These are phyloP conservation scores for Pitangus sulphuratus DNA, from an alignment of 2,797 vertebrate species.

Conservation along the genomic window DNA sequence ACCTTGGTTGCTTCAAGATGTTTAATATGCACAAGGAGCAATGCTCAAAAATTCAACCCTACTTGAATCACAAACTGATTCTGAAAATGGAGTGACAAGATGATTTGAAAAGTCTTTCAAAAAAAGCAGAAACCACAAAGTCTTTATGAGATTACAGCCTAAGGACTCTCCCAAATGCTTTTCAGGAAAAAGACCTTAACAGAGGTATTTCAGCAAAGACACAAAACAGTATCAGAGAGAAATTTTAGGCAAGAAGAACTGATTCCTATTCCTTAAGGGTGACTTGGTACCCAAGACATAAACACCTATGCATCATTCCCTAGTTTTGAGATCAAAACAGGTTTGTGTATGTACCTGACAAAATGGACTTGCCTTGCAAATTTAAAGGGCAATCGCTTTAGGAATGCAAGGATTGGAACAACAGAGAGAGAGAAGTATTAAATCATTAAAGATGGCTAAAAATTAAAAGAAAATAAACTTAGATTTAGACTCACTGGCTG, in stretches of 20 bases:
- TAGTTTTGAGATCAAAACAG: neutral
- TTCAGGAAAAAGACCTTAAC: neutral
- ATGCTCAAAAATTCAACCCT: neutral
- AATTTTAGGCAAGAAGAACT: neutral
- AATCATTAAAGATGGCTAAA: neutral
- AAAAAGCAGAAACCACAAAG: neutral
- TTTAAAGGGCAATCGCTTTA: neutral
- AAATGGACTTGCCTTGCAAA: neutral
- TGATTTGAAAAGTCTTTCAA: neutral
- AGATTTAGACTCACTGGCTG: too few relatives aligned
- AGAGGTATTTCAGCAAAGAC: neutral
- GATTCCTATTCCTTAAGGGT: neutral
- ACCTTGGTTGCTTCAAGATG: neutral
- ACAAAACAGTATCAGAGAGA: neutral
- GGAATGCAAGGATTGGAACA: neutral
- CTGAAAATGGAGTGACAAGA: neutral
- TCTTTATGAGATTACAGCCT: neutral
- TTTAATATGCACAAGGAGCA: neutral
- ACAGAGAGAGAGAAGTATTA: neutral
- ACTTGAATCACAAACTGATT: neutral
- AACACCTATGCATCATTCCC: neutral
- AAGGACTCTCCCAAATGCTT: neutral
- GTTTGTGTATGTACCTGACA: neutral
- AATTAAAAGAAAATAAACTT: neutral
- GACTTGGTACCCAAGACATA: neutral